Conservation (phyloP, 2,888 invertebrate genomes). For the Calephelis perditalis region DNA sequence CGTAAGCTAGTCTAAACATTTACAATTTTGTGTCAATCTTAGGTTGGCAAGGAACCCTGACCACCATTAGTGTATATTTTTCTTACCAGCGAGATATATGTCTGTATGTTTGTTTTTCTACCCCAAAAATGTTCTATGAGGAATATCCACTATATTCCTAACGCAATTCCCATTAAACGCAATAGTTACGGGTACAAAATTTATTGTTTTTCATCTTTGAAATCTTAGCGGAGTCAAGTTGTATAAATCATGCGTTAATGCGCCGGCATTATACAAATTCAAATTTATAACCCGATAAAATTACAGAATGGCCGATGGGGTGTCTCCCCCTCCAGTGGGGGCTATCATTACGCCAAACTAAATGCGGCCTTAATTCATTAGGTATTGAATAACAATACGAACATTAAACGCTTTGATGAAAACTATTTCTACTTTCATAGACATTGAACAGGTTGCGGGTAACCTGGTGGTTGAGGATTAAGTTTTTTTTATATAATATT, state of each 20-base stretch:
- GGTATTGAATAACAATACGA: conserved; percentile 29
- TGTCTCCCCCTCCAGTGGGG: conserved; percentile 41
- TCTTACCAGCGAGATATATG: no score
- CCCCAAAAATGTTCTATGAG: conserved; percentile 2
- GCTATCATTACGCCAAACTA: conserved; percentile 51
- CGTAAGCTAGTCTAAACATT: no score
- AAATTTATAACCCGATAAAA: conserved; percentile 80
- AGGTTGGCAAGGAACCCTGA: no score
- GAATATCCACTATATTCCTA: conserved; percentile 41
- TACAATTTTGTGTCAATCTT: no score
- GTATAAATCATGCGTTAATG: conserved; percentile 78
- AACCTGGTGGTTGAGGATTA: not conserved
- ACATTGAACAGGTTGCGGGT: not conserved
- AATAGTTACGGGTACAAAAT: conserved; percentile 74
- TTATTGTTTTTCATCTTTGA: conserved; percentile 79
- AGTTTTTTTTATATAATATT: no score
- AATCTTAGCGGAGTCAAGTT: conserved; percentile 77
- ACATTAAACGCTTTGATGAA: conserved; percentile 28
- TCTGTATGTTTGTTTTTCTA: no score
- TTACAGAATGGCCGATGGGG: conserved; percentile 69
- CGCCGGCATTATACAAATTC: conserved; percentile 76
- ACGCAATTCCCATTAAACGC: conserved; percentile 59
- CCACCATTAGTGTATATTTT: no score
- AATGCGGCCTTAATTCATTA: conserved; percentile 70
- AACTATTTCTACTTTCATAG: conserved; percentile 20